Evolutionary conservation across 2,888 invertebrate genomes (phyloP), one percentile per base, ranked within the genome.

Genomic region (Alitta virens): DNA sequence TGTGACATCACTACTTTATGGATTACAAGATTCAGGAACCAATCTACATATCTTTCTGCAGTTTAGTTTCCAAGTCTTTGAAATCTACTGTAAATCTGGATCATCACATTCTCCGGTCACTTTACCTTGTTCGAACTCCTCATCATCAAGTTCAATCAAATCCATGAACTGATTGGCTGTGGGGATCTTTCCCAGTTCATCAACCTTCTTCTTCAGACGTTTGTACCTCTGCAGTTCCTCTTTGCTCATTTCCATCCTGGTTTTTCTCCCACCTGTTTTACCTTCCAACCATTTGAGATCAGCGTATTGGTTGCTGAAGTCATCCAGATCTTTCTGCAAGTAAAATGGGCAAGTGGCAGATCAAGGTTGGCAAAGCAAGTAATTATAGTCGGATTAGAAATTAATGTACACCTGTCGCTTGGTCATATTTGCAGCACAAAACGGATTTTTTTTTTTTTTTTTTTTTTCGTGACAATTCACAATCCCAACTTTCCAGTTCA

Each of bases 221-320:
- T 46, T 23, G 25, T 21, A 2, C 60, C 16, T 33, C 50, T 49
- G 16, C 51, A 18, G n/a, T 40, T 46, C 51, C 56, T 23, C 49
- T 40, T 46, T 24, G 27, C 9, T 27, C 21, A 46, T n/a, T 18
- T n/a, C 24, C 25, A 49, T 49, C 33, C 24, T 56, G 46, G 42
- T 54, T 25, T 23, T 49, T 27, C 49, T n/a, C 14, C 54, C 27
- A 5, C 62, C 62, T 38, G n/a, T 88, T 84, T 94, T 94, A 0
- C 85, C 85, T 75, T 91, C 89, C 74, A 94, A 88, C 83, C 89
- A 94, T 74, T 90, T 90, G 51, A 94, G 82, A 83, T 95, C 94
- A 1, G 90, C 89, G 58, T 71, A 77, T 55, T 71, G 70, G 55
- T 81, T 81, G 23, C 71, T 74, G 69, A 83, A 83, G 54, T 74